A percentile compares a stretch with the other conserved stretches of the same genome.
Conservation (phyloP, 2,113 vertebrate genomes). For the Nibea coibor region DNA sequence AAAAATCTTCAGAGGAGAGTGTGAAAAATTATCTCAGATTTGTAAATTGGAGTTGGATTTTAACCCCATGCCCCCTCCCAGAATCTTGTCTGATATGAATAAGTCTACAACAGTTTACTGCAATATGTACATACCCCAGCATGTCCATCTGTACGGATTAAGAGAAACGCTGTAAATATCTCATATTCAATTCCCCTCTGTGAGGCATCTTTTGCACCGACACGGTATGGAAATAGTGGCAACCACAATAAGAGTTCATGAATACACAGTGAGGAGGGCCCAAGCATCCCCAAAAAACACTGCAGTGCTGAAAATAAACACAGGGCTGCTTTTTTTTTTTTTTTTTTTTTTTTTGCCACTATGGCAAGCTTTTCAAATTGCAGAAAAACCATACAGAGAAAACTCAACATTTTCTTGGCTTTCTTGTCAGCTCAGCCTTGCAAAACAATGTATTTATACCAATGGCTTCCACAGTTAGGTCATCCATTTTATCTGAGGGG, state of each 20-base stretch:
- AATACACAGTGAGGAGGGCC: slow-evolving; percentile 61
- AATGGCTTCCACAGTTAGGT: slow-evolving; percentile 42
- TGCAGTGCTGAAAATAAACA: slow-evolving; percentile 72
- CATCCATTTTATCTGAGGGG: slow-evolving; percentile 77
- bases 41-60: slow-evolving; percentile 75
- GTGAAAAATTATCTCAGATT: slow-evolving; percentile 78
- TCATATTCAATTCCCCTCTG: slow-evolving; percentile 62
- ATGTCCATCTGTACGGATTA: slow-evolving; percentile 72
- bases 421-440: slow-evolving; percentile 64
- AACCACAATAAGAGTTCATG: slow-evolving; percentile 73
- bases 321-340: slow-evolving; percentile 31
- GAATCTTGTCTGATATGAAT: slow-evolving; percentile 65
- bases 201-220: slow-evolving; percentile 49
- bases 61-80: slow-evolving; percentile 51
- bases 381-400: slow-evolving; percentile 43
- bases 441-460: slow-evolving; percentile 75
- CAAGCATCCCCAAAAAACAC: slow-evolving; percentile 62
- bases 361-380: slow-evolving; percentile 61
- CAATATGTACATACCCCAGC: slow-evolving; percentile 40
- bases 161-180: slow-evolving; percentile 74
- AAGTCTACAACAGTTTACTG: slow-evolving; percentile 69
- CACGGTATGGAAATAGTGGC: slow-evolving; percentile 69
- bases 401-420: slow-evolving; percentile 61
- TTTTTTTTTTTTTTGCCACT: slow-evolving; percentile 11
- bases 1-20: slow-evolving; percentile 73